Evolutionary conservation across 2,113 vertebrate species (phyloP).

Genomic region (Pachycephala philippinensis): DNA sequence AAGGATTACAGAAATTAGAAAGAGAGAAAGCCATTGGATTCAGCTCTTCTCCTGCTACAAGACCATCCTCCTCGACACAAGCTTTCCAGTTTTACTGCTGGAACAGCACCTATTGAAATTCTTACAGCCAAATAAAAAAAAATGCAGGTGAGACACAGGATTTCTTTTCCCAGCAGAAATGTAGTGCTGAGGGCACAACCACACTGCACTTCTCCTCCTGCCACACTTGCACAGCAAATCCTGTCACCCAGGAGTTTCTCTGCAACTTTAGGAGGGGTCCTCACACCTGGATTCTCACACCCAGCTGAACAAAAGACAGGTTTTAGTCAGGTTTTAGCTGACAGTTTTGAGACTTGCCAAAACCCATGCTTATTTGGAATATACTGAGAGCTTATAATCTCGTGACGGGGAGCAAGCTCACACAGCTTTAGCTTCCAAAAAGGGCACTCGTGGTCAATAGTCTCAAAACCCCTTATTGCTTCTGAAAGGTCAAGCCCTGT

Average conservation of each 20-base stretch:
- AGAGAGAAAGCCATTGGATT: background rate
- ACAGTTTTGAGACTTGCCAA: background rate
- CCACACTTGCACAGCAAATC: fast-evolving
- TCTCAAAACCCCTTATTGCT: background rate
- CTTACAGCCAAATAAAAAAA: background rate
- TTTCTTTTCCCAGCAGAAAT: background rate
- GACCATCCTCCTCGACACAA: fast-evolving
- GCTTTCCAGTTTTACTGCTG: background rate
- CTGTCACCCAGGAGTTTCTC: background rate
- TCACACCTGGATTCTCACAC: background rate
- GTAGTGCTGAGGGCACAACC: background rate
- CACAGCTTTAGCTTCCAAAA: background rate
- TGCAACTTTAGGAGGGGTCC: background rate
- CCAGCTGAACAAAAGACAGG: background rate
- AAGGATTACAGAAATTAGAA: background rate
- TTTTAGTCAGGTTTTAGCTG: background rate
- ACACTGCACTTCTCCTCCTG: background rate
- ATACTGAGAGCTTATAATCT: background rate
- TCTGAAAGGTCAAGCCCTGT: background rate
- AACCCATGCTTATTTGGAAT: background rate
- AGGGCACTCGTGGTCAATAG: background rate
- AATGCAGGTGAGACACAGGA: background rate
- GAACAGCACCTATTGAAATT: background rate
- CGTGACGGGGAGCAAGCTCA: background rate
- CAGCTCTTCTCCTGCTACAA: background rate